Evolutionary conservation across 2,888 invertebrate genomes (phyloP).

Genomic region (Microctonus brassicae): DNA sequence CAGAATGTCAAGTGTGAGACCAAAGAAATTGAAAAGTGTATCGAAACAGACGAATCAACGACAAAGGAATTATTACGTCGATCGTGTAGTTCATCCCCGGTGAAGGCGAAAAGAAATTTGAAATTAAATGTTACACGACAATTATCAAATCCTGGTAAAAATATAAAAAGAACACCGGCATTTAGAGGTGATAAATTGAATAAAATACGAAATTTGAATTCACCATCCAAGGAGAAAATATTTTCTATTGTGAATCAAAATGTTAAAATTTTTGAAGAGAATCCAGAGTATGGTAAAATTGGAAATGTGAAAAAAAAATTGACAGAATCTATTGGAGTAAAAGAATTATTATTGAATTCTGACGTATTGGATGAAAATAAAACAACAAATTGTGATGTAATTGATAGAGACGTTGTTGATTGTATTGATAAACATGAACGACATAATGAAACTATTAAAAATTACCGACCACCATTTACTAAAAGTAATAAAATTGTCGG

Average conservation of each 20-base stretch:
- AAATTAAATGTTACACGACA: conserved; percentile 68
- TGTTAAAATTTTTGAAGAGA: conserved; percentile 51
- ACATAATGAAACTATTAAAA: conserved; percentile 32
- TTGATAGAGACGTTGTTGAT: conserved; percentile 21
- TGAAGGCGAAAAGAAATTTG: conserved; percentile 42
- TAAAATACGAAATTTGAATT: conserved; percentile 45
- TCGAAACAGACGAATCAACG: background rate
- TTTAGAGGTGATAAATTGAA: conserved; percentile 71
- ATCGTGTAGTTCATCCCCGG: conserved; percentile 42
- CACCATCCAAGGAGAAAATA: conserved; percentile 45
- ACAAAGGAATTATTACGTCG: conserved; percentile 36
- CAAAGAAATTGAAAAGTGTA: background rate
- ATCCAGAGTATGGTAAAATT: conserved; percentile 46
- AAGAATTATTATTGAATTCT: background rate
- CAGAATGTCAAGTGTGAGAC: conserved; percentile 25
- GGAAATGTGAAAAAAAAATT: conserved; percentile 45
- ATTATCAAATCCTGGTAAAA: conserved; percentile 72
- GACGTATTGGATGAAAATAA: background rate
- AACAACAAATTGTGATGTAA: background rate
- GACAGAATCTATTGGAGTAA: background rate
- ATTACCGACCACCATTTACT: conserved; percentile 1
- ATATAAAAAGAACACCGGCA: conserved; percentile 74
- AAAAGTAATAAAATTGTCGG: conserved; percentile 26
- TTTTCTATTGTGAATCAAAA: conserved; percentile 47
- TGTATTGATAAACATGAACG: conserved; percentile 32